Percentiles rank a stretch among this genome's conserved stretches.
Conservation (phyloP, 2,888 invertebrate genomes). For the Drosophila planitibia region DNA sequence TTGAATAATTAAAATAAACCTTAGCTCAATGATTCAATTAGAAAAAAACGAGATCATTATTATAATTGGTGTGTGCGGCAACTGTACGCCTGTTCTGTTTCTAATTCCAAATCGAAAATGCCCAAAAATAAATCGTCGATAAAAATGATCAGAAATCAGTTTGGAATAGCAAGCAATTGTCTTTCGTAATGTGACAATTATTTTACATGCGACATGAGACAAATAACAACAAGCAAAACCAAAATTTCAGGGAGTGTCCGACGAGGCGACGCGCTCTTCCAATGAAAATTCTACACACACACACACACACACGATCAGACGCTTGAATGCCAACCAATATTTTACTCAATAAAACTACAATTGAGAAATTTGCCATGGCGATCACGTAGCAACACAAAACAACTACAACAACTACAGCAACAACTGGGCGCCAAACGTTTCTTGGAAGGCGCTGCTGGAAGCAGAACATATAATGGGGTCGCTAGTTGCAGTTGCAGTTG, state of each 20-base stretch:
- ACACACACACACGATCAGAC: slow-evolving; percentile 42
- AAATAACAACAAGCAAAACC: slow-evolving; percentile 44
- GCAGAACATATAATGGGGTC: slow-evolving; percentile 27
- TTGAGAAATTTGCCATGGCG: slow-evolving; percentile 79
- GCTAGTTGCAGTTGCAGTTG: slow-evolving; percentile 8
- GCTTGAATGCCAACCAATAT: slow-evolving; percentile 70
- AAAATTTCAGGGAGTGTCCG: slow-evolving; percentile 62
- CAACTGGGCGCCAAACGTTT: slow-evolving; percentile 56
- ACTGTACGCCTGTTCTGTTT: background rate
- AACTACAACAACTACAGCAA: slow-evolving; percentile 36
- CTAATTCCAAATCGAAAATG: slow-evolving; percentile 7
- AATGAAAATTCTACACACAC: slow-evolving; percentile 67
- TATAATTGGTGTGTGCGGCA: background rate
- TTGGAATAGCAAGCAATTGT: slow-evolving; percentile 49
- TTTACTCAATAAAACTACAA: slow-evolving; percentile 78
- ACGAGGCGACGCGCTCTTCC: slow-evolving; percentile 45
- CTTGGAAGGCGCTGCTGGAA: slow-evolving; percentile 46
- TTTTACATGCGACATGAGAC: slow-evolving; percentile 70
- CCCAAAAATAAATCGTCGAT: slow-evolving; percentile 42
- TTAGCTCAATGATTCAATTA: background rate
- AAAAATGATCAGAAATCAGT: slow-evolving; percentile 30
- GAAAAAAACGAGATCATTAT: background rate
- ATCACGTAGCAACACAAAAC: slow-evolving; percentile 67
- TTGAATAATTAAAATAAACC: slow-evolving; percentile 4
- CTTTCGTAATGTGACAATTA: slow-evolving; percentile 65